phyloP scores from a whole-genome alignment of 2,888 invertebrate genomes.

The Dromius quadrimaculatus region DNA sequence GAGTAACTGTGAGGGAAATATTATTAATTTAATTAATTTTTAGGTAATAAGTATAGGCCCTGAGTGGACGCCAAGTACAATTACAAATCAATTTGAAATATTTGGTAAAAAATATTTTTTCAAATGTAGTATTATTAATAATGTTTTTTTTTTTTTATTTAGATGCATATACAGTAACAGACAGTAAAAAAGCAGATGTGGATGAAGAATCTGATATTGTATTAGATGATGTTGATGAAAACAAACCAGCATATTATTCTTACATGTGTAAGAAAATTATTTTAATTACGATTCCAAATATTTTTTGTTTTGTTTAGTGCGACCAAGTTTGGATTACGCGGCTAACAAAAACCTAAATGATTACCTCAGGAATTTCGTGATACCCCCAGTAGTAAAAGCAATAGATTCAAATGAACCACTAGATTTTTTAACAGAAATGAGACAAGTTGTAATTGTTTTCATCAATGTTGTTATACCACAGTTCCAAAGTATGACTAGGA shows the following conservation, averaged over 20 bases:
- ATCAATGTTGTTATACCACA: conserved; percentile 71
- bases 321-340: conserved; percentile 67
- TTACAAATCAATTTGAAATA: conserved; percentile 28
- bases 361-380: conserved; percentile 70
- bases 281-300: neutral
- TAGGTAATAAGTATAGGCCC: conserved; percentile 28
- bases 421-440: conserved; percentile 80
- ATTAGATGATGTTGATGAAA: conserved; percentile 4
- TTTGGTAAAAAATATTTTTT: conserved; percentile 23
- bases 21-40: neutral
- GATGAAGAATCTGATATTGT: conserved; percentile 12
- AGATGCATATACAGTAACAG: neutral
- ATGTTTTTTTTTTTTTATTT: neutral
- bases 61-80: conserved; percentile 30
- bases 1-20: neutral
- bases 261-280: conserved; percentile 12
- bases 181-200: neutral
- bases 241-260: conserved; percentile 7
- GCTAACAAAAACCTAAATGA: conserved; percentile 65
- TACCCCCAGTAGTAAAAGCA: conserved; percentile 72
- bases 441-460: conserved; percentile 78
- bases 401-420: conserved; percentile 77
- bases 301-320: conserved; percentile 61
- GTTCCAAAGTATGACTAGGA: too few species aligned
- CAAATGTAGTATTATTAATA: neutral